Evolutionary conservation across 2,797 vertebrate species (phyloP), one percentile per base, ranked within the genome.

Genomic region (Lutjanus argentimaculatus): DNA sequence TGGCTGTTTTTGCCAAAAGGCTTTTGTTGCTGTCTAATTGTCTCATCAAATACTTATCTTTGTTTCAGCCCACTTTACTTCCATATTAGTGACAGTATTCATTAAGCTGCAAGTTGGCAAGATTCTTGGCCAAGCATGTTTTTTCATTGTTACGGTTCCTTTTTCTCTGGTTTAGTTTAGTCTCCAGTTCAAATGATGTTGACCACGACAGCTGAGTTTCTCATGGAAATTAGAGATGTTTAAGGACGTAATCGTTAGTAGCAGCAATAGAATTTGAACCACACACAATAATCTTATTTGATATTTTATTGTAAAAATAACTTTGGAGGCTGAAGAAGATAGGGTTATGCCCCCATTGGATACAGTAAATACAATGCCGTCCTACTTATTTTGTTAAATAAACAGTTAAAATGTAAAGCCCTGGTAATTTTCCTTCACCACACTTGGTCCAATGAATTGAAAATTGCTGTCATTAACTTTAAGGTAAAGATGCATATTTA

Each of bases 11-110:
- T 7, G n/a, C n/a, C n/a, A 7, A 19, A 30, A 72, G 13, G 13
- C 43, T 71, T 75, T 71, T 80, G 36, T 80, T 70, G 45, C 77
- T 0, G 12, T 85, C 62, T 49, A 14, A 76, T 61, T 65, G 57
- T 74, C 65, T 86, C 9, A 11, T 75, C 8, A 68, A 84, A 59
- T 75, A 19, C 51, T 40, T 16, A 14, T 69, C 68, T 10, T 22
- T 70, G 8, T 42, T 71, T 64, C n/a, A 21, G 15, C 77, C 36
- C 42, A 65, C 42, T 85, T 57, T 63, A 36, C 61, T 42, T 72
- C 14, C 21, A 42, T 72, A 55, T 76, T 68, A 75, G 81, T 52
- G 16, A 73, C 9, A 49, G 30, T 52, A 55, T 67, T 83, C 59
- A 84, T 69, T 66, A 75, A 66, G 56, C 14, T 66, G 19, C 52